phyloP scores from a whole-genome alignment of 2,113 vertebrate species.

The Plecotus auritus region DNA sequence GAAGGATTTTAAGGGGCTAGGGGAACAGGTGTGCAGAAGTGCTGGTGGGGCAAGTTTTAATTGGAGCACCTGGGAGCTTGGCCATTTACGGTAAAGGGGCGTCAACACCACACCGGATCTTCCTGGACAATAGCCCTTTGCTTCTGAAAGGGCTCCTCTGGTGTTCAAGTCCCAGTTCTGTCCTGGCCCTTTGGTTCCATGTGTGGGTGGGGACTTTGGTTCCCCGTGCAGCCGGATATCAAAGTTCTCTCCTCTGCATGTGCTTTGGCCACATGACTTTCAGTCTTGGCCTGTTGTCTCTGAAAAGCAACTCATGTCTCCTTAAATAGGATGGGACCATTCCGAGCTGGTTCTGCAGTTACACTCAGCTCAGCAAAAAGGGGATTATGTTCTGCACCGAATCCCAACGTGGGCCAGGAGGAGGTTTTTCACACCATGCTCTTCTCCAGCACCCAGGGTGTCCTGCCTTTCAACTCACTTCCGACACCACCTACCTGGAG shows the following conservation, averaged over 20 bases:
- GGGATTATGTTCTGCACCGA: background rate
- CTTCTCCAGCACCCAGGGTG: background rate
- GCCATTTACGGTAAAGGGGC: background rate
- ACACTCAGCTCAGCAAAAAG: background rate
- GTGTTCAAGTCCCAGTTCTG: background rate
- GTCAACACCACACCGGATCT: background rate
- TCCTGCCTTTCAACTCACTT: background rate
- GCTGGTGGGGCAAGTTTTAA: background rate
- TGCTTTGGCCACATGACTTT: background rate
- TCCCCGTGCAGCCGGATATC: background rate
- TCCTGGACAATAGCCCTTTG: background rate
- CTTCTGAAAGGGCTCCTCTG: background rate
- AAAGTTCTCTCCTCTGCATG: background rate
- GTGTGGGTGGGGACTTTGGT: background rate
- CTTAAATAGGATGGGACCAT: background rate
- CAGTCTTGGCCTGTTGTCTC: background rate
- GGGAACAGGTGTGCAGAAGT: background rate
- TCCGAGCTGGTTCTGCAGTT: background rate
- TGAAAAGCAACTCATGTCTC: background rate
- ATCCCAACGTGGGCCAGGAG: background rate
- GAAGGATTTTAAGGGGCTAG: background rate
- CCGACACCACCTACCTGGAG: background rate
- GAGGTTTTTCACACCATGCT: background rate
- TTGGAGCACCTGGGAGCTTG: background rate
- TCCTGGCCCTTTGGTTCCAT: background rate